Base-by-base conservation (phyloP, 2,888 invertebrate genomes). In the Pachycephus smyrnensis region DNA sequence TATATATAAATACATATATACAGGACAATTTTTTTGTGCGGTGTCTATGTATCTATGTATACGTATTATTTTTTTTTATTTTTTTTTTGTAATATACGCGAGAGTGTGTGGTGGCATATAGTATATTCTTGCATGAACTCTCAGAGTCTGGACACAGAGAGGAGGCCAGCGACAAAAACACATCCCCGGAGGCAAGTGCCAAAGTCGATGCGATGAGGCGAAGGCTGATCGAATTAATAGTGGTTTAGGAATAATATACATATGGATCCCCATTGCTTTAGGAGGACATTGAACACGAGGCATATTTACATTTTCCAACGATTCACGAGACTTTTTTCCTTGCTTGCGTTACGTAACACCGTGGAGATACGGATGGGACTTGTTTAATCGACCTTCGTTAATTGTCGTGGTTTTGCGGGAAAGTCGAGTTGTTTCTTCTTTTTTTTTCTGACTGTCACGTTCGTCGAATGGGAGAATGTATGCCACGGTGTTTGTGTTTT, bases 141-240 rank as follows among this genome's bases (percentile, higher is more conserved):
- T 84, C 85, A 84, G 81, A 87, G 85, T 89, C 85, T 89, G 90
- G 89, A 90, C 89, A 88, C 89, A 90, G 90, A 90, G 90, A 89
- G 90, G 89, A 87, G 86, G 83, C 86, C 83, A 81, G 79, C 74
- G 79, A 76, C 76, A 75, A 73, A 78, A 68, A 76, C 76, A 77
- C 79, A 81, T 80, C 78, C 80, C 40, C 78, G 77, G 82, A 82
- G 81, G 81, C 82, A 76, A 80, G 81, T 76, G 79, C 79, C 79
- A 79, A 55, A 76, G 79, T 81, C 76, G 68, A 83, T 75, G 73
- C 31, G 33, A 75, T 1, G 71, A 78, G 75, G 75, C 75, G 74
- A 75, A 76, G 75, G 78, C 68, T 76, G 76, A 77, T 74, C 71
- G 69, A 78, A 77, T 80, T 80, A 82, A 80, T 79, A 77, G 76